Base-by-base conservation (phyloP, 2,888 invertebrate genomes). In the Netelia inedita region DNA sequence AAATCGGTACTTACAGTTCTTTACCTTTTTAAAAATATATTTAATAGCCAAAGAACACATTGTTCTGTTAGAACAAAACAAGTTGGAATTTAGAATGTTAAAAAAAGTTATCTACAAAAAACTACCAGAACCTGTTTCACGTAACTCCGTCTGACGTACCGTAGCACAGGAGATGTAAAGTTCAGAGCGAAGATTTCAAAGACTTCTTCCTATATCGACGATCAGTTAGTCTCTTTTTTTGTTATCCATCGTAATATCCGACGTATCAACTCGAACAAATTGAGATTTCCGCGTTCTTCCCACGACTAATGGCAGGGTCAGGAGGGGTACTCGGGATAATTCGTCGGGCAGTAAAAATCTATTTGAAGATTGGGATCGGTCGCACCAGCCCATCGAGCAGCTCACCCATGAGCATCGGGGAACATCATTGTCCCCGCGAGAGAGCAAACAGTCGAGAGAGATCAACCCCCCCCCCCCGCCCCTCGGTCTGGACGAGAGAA, bases 281-380 rank as follows among this genome's bases (percentile, higher is more conserved):
- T 83, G 83, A 79, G 85, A 85, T 82, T 85, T 85, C 74, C 57
- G 55, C 11, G 43, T 71, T 71, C 71, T 85, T 82, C 79, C 82
- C 85, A 82, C 85, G 79, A 59, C 74, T 59, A 79, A 65, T 72
- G 69, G 63, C 35, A 35, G 35, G 35, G 35, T 35, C 35, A 35
- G 35, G 35, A 35, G 68, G 66, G 82, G 63, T 50, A 41, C 23
- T 63, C 50, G 41, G 73, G 88, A 90, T 87, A 89, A 91, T 91
- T 90, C 88, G 87, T 87, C 85, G 87, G 74, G 88, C 88, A 90
- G 89, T 89, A 87, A 90, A 90, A 90, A 90, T 90, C 89, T 90
- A 91, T 91, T 90, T 89, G 88, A 87, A 89, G 88, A 89, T 89
- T 89, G 88, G 85, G 68, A 74, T 65, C 82, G 85, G 71, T 85